Evolutionary conservation across 1,140 invertebrate genomes (phyloP).

Genomic region (Atta texana): DNA sequence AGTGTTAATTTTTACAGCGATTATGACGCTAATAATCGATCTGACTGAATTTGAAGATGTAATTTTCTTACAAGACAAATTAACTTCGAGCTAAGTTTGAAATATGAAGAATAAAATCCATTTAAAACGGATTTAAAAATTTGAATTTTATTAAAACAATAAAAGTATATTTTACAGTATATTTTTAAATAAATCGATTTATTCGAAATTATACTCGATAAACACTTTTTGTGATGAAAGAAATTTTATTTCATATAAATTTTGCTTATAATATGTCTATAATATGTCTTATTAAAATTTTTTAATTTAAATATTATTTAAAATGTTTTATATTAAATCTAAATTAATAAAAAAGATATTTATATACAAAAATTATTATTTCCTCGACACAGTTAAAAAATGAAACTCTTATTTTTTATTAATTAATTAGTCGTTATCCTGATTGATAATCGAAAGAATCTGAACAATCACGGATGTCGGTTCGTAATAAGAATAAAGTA

Average conservation of each 20-base stretch:
- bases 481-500: conserved; percentile 13
- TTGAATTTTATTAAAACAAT: background rate
- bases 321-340: background rate
- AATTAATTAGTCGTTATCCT: background rate
- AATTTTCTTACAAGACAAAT: background rate
- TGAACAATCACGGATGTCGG: background rate
- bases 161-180: background rate
- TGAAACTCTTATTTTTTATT: background rate
- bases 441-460: conserved; percentile 7
- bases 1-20: conserved; percentile 6
- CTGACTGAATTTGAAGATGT: background rate
- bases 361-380: background rate
- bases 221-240: background rate
- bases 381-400: background rate
- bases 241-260: background rate
- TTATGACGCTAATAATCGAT: background rate
- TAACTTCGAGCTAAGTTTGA: background rate
- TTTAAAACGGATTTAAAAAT: background rate
- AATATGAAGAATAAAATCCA: background rate
- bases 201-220: background rate
- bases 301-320: background rate
- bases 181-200: background rate
- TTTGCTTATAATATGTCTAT: background rate
- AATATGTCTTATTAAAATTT: background rate
- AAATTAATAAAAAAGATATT: conserved; percentile 1